Evolutionary conservation across 2,888 invertebrate genomes (phyloP).

Genomic region (Pyrrhosoma nymphula): DNA sequence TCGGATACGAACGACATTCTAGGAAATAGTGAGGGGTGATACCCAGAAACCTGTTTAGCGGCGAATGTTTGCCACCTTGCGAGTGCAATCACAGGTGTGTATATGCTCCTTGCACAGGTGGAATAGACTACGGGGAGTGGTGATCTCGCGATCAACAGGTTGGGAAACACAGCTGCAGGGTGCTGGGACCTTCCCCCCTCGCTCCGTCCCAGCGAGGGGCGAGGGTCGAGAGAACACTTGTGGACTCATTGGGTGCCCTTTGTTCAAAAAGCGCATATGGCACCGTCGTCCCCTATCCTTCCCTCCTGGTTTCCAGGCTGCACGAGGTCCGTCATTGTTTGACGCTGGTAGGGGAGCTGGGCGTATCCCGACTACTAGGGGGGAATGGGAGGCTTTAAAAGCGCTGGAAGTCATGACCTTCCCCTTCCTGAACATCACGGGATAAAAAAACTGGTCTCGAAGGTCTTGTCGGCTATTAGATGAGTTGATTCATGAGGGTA

Average conservation of each 20-base stretch:
- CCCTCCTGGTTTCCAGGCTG: background rate
- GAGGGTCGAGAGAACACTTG: too few relatives aligned
- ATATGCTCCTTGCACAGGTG: too few relatives aligned
- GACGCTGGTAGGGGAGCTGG: background rate
- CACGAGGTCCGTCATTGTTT: background rate
- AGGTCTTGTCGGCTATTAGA: background rate
- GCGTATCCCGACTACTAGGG: background rate
- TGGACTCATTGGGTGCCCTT: background rate
- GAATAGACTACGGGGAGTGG: background rate
- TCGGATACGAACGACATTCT: too few relatives aligned
- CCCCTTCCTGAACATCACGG: background rate
- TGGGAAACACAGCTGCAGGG: conserved; percentile 29
- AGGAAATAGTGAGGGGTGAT: too few relatives aligned
- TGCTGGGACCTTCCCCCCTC: background rate
- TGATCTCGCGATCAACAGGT: conserved; percentile 28
- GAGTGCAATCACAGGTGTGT: background rate
- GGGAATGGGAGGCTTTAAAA: background rate
- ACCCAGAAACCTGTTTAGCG: background rate
- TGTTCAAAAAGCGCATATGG: background rate
- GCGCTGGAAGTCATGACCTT: background rate
- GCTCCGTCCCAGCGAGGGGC: background rate
- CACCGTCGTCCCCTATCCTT: background rate
- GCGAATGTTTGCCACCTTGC: background rate
- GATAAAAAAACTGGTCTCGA: background rate
- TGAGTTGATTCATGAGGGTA: background rate